A percentile compares a stretch with the other conserved stretches of the same genome.
phyloP scores from a whole-genome alignment of 2,113 vertebrate species.

The Chinchilla lanigera region DNA sequence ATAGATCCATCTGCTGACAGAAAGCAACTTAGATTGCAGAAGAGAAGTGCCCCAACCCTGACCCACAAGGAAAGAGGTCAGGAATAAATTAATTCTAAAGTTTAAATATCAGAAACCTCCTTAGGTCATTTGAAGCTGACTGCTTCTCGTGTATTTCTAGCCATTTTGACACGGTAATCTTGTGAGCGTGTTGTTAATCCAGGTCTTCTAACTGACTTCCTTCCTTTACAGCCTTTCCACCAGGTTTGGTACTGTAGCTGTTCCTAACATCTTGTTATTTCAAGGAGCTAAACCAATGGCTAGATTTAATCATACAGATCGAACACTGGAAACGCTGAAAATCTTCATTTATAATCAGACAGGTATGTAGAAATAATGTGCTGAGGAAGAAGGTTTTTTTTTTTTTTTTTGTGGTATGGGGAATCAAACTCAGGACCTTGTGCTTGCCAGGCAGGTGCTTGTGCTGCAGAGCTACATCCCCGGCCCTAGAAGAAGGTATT shows the following conservation, averaged over 20 bases:
- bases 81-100: neutral
- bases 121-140: neutral
- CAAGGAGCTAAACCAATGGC: constrained; percentile 99
- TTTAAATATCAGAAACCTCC: neutral
- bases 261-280: constrained; percentile 98
- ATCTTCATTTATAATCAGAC: constrained; percentile 98
- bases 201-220: constrained; percentile 58
- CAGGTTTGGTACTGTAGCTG: constrained; percentile 97
- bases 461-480: too few relatives aligned
- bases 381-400: neutral
- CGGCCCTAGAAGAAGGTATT: too few relatives aligned
- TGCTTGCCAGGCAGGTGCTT: too few relatives aligned
- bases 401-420: too few relatives aligned
- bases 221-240: constrained; percentile 92
- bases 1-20: neutral
- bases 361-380: constrained; percentile 86
- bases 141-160: constrained; percentile 5
- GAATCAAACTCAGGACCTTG: too few relatives aligned
- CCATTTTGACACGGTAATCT: neutral
- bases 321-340: constrained; percentile 93
- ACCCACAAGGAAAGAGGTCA: neutral
- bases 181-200: too few relatives aligned
- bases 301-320: constrained; percentile 97
- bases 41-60: neutral
- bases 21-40: neutral